Evolutionary conservation across 2,888 invertebrate genomes (phyloP).

Genomic region (Ophion ventricosus): DNA sequence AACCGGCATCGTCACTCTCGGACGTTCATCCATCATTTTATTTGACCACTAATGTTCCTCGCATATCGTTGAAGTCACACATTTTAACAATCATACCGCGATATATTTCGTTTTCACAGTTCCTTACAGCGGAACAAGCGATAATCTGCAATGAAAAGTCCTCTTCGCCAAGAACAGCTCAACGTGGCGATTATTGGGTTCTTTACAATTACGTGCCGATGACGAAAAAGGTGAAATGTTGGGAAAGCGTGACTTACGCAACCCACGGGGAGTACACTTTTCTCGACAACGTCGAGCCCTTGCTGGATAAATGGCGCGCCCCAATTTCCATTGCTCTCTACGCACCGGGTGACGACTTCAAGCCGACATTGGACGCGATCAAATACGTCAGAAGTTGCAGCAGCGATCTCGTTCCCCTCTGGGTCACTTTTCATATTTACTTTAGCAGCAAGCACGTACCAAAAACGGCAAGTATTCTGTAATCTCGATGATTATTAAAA

Average conservation of each 20-base stretch:
- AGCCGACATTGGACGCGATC: conserved; percentile 91
- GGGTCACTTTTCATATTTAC: conserved; percentile 95
- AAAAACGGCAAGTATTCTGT: conserved; percentile 84
- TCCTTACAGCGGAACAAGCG: conserved; percentile 82
- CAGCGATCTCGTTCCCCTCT: conserved; percentile 89
- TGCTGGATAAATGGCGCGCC: conserved; percentile 94
- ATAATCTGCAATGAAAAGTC: conserved; percentile 88
- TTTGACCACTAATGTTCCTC: no score
- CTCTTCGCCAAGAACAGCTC: conserved; percentile 86
- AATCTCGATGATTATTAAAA: not conserved
- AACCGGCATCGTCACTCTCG: no score
- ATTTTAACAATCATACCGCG: no score
- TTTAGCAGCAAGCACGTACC: conserved; percentile 95
- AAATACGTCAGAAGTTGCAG: conserved; percentile 92
- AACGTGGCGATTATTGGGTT: conserved; percentile 94
- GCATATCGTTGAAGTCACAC: no score
- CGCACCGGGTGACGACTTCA: conserved; percentile 93
- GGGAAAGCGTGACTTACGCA: conserved; percentile 95
- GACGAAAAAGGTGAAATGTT: conserved; percentile 87
- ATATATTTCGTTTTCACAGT: not conserved
- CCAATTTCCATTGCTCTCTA: conserved; percentile 94
- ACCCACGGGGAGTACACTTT: conserved; percentile 97
- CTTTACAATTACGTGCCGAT: conserved; percentile 93
- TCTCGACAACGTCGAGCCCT: conserved; percentile 93
- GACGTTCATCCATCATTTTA: no score